Evolutionary conservation across 2,797 vertebrate species (phyloP).

Genomic region (Rachycentron canadum): DNA sequence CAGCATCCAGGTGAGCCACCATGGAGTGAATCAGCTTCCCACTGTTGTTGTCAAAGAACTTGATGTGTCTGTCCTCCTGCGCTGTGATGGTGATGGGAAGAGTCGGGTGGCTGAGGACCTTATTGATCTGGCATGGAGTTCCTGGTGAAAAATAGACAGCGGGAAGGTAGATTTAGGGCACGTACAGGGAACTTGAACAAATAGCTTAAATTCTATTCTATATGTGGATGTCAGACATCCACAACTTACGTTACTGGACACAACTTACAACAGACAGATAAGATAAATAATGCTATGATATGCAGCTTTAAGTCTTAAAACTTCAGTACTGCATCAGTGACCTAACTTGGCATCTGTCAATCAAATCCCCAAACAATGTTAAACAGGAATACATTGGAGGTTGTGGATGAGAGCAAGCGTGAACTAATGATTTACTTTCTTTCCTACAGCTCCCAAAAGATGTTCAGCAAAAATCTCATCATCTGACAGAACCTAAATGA

Average conservation of each 20-base stretch:
- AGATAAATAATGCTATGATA: neutral
- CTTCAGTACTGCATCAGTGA: neutral
- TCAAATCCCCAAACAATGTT: neutral
- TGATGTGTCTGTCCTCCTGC: constrained; percentile 97
- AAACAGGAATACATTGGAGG: neutral
- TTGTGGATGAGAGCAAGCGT: neutral
- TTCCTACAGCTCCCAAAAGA: neutral
- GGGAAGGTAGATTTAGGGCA: neutral
- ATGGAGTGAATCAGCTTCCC: constrained; percentile 98
- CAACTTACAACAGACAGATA: neutral
- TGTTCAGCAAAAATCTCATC: neutral
- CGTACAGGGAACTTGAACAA: neutral
- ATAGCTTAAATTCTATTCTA: neutral
- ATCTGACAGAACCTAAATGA: too few species aligned
- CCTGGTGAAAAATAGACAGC: constrained; percentile 59
- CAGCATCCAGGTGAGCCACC: constrained; percentile 98
- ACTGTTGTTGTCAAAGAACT: constrained; percentile 98
- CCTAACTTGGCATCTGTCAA: neutral
- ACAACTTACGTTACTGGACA: neutral
- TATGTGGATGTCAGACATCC: too few species aligned
- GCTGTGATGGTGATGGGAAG: constrained; percentile 97
- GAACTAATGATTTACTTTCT: neutral
- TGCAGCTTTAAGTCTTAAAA: neutral
- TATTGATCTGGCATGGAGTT: constrained; percentile 94
- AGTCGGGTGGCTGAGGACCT: constrained; percentile 97